These are phyloP conservation scores for Cebidichthys violaceus DNA, from an alignment of 2,113 vertebrate genomes.

Conservation along the genomic window DNA sequence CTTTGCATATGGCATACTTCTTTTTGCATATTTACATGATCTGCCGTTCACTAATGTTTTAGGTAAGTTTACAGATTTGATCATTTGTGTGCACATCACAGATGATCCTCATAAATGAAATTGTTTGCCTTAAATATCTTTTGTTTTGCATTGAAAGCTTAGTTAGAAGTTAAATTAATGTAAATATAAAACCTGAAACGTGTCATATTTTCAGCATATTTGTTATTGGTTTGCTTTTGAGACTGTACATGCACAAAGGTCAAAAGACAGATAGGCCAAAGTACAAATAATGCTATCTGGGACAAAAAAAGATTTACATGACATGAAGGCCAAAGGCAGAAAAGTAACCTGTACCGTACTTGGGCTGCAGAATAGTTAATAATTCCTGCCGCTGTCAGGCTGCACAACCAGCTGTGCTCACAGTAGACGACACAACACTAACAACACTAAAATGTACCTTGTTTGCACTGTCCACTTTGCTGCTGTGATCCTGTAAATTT, in stretches of 20 bases:
- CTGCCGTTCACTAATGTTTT: background rate
- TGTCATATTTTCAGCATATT: background rate
- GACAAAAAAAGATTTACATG: background rate
- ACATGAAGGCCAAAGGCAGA: background rate
- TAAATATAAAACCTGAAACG: background rate
- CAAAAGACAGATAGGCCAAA: background rate
- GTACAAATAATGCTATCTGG: background rate
- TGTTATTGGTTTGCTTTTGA: background rate
- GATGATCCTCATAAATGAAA: background rate
- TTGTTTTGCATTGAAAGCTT: background rate
- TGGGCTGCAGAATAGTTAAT: too few relatives aligned
- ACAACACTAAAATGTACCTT: too few relatives aligned
- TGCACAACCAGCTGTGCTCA: too few relatives aligned
- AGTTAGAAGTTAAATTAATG: background rate
- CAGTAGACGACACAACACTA: too few relatives aligned
- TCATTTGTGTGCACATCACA: background rate
- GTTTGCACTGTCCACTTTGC: too few relatives aligned
- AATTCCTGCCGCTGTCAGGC: too few relatives aligned
- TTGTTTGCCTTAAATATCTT: background rate
- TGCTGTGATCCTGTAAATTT: too few relatives aligned
- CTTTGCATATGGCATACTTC: background rate
- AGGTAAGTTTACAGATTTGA: too few relatives aligned
- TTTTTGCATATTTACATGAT: background rate
- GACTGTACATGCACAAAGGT: too few relatives aligned
- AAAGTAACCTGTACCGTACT: background rate